Evolutionary conservation across 2,888 invertebrate species (phyloP), one percentile per base, ranked within the genome.

Genomic region (Coleophora flavipennella): DNA sequence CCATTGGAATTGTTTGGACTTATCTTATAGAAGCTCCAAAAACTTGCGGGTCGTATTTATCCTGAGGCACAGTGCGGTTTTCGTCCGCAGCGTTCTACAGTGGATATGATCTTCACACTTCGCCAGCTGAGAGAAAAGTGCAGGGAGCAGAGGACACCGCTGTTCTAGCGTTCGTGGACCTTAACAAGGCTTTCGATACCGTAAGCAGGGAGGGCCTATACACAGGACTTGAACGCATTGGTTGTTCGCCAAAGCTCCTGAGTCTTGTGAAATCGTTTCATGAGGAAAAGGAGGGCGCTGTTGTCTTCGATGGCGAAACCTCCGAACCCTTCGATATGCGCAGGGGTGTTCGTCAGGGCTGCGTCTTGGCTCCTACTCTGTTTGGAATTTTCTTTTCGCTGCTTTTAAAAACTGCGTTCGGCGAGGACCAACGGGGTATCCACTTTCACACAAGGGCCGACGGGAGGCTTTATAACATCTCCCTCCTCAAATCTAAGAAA

Each of bases 171-270:
- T 40, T 40, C 20, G 40, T 40, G 11, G 35, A 40, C 14, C 36
- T 39, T 1, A 35, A 39, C 12, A 39, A 39, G 26, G 39, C 39
- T n/a, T 39, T 39, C 25, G 34, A 39, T 10, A 34, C 35, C 3
- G 34, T 39, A 3, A 33, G 33, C 11, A 12, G 38, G 10, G 27
- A 34, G 29, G 28, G 10, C 1, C 8, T 29, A n/a, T 29, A n/a
- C 27, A 33, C n/a, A 13, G 40, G 12, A 10, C 36, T 40, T 2
- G 20, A 13, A 1, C 13, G 28, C 8, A 31, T 38, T 12, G 41
- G 39, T 7, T 41, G 39, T 10, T 40, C 41, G 4, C 38, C 33
- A 2, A 41, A 28, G 12, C 29, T 41, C 13, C n/a, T 41, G 1
- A 34, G 13, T 2, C 8, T 40, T 1, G 9, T 40, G 6, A 25